Conservation (phyloP, 2,113 vertebrate genomes). For the Maccullochella peelii region DNA sequence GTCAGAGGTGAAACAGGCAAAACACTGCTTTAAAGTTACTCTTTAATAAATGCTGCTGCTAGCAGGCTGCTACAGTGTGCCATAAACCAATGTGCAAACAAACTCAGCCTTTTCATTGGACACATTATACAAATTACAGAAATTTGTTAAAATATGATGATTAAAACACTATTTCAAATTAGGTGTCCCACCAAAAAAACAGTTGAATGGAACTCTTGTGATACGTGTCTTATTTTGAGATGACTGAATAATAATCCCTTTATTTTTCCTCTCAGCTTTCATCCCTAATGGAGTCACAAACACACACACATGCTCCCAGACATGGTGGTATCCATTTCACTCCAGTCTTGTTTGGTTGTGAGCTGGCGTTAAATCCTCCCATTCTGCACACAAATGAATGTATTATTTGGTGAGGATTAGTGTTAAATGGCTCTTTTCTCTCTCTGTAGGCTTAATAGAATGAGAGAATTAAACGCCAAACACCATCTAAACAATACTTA, state of each 20-base stretch:
- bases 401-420: constrained; percentile 74
- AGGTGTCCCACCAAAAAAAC: not conserved
- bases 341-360: constrained; percentile 57
- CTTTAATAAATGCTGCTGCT: not conserved
- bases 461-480: constrained; percentile 57
- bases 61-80: not conserved
- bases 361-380: constrained; percentile 74
- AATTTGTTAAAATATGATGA: not conserved
- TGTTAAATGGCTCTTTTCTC: constrained; percentile 70
- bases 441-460: constrained; percentile 66
- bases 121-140: not conserved
- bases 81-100: not conserved
- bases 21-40: not conserved
- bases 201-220: not conserved
- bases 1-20: not conserved
- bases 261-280: not conserved
- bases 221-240: constrained; percentile 14
- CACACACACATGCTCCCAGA: constrained; percentile 29
- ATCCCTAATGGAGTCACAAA: constrained; percentile 30
- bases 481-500: constrained; percentile 54
- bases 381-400: constrained; percentile 70
- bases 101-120: not conserved
- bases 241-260: constrained; percentile 14
- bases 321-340: constrained; percentile 48
- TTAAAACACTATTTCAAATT: not conserved